phyloP scores from a whole-genome alignment of 2,797 vertebrate genomes.

The Gallinago stenura region DNA sequence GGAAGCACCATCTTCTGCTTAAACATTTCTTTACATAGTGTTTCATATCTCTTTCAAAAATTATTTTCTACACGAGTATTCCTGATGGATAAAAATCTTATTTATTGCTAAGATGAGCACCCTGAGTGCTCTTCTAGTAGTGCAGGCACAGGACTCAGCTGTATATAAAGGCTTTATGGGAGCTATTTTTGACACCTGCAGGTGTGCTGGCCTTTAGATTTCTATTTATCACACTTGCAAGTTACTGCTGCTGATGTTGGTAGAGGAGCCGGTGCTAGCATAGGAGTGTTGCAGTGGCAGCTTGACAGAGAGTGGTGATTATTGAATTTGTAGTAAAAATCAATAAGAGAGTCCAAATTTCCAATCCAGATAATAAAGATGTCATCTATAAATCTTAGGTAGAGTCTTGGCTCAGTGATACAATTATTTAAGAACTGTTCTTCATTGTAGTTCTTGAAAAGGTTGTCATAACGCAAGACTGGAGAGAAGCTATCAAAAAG shows the following conservation, averaged over 20 bases:
- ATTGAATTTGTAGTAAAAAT: conserved; percentile 55
- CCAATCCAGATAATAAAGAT: conserved; percentile 6
- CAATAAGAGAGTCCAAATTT: conserved; percentile 35
- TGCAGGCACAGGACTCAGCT: not conserved
- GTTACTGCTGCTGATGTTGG: not conserved
- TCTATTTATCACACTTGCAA: not conserved
- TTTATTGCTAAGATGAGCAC: not conserved
- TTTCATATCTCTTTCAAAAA: not conserved
- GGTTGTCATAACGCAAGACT: not conserved
- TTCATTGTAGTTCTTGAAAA: not conserved
- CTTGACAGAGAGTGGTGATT: conserved; percentile 31
- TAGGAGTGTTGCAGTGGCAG: not conserved
- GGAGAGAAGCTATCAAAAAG: not conserved
- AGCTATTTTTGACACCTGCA: not conserved
- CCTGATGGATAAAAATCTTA: not conserved
- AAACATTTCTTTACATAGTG: not conserved
- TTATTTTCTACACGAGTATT: not conserved
- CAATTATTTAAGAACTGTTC: conserved; percentile 21
- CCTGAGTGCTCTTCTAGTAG: not conserved
- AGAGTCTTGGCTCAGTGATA: not conserved
- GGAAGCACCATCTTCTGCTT: not conserved
- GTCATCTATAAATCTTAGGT: conserved; percentile 8
- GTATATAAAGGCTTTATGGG: not conserved
- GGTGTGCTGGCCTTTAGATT: not conserved
- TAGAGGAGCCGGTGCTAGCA: not conserved